These are phyloP conservation scores for Apostichopus leukothele DNA, from an alignment of 53 echinoderm and acorn worm genomes.

Conservation along the genomic window DNA sequence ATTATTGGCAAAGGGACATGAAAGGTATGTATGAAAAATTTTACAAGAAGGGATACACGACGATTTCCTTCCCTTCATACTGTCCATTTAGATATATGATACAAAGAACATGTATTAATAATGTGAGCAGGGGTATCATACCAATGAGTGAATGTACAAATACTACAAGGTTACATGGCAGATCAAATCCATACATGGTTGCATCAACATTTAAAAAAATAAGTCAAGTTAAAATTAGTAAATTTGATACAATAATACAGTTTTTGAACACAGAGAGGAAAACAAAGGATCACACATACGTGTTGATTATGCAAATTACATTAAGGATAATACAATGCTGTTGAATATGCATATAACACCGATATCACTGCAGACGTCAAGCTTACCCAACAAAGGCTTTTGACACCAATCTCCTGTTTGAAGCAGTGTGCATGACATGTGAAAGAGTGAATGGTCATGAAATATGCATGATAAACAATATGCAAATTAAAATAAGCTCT, in stretches of 20 bases:
- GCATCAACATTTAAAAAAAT: background rate
- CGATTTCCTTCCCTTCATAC: background rate
- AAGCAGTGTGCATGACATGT: slow-evolving; percentile 43
- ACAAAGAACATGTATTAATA: background rate
- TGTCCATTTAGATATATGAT: background rate
- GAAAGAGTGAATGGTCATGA: slow-evolving; percentile 51
- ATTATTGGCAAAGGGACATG: no score
- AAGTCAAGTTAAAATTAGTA: background rate
- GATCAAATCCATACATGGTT: background rate
- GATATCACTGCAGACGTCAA: background rate
- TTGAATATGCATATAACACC: slow-evolving; percentile 3
- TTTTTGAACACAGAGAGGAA: background rate
- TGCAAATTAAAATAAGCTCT: slow-evolving; percentile 34
- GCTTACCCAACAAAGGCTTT: slow-evolving; percentile 98
- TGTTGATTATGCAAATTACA: slow-evolving; percentile 17
- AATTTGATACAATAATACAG: background rate
- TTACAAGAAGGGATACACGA: background rate
- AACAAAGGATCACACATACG: background rate
- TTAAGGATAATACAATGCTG: background rate
- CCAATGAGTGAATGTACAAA: background rate
- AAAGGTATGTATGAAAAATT: no score
- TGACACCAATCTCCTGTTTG: slow-evolving; percentile 89
- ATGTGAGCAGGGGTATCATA: background rate
- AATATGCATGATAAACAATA: slow-evolving; percentile 48
- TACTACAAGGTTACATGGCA: background rate